Conservation (phyloP, 2,888 invertebrate species). For the Pyrocoelia pectoralis region DNA sequence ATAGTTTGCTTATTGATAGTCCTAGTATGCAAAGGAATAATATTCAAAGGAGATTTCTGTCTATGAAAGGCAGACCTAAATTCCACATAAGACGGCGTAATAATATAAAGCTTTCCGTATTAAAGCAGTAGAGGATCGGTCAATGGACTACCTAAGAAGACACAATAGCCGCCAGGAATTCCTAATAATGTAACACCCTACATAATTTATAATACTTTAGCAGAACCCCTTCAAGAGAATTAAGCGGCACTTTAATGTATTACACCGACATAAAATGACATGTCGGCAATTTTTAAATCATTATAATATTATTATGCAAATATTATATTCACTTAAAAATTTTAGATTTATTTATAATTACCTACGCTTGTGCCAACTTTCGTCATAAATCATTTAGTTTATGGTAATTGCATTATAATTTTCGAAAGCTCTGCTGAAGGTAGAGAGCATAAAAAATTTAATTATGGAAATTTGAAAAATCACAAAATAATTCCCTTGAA, state of each 20-base stretch:
- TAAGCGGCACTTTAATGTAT: slow-evolving; percentile 8
- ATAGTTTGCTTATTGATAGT: slow-evolving; percentile 26
- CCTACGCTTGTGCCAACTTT: slow-evolving; percentile 5
- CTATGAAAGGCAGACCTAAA: slow-evolving; percentile 11
- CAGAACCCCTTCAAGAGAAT: slow-evolving; percentile 29
- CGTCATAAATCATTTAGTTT: slow-evolving; percentile 6
- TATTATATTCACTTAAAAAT: neutral
- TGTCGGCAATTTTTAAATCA: neutral
- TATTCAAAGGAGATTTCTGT: slow-evolving; percentile 27
- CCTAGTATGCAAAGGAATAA: slow-evolving; percentile 22
- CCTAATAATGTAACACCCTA: slow-evolving; percentile 28
- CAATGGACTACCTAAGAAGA: slow-evolving; percentile 29
- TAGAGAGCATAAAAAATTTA: slow-evolving; percentile 10
- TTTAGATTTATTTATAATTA: neutral
- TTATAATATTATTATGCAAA: neutral
- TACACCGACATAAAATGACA: neutral
- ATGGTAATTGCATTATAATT: slow-evolving; percentile 11
- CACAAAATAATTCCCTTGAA: slow-evolving; percentile 1
- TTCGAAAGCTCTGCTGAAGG: slow-evolving; percentile 1
- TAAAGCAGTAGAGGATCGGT: slow-evolving; percentile 28
- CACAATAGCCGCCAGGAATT: slow-evolving; percentile 34
- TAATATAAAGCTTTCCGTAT: slow-evolving; percentile 27
- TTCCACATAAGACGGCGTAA: slow-evolving; percentile 29
- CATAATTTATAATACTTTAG: slow-evolving; percentile 32
- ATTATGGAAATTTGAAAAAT: slow-evolving; percentile 9